A percentile compares a stretch with the other conserved stretches of the same genome.
Conservation (phyloP, 2,113 vertebrate genomes). For the Pelecanoides urinatrix region DNA sequence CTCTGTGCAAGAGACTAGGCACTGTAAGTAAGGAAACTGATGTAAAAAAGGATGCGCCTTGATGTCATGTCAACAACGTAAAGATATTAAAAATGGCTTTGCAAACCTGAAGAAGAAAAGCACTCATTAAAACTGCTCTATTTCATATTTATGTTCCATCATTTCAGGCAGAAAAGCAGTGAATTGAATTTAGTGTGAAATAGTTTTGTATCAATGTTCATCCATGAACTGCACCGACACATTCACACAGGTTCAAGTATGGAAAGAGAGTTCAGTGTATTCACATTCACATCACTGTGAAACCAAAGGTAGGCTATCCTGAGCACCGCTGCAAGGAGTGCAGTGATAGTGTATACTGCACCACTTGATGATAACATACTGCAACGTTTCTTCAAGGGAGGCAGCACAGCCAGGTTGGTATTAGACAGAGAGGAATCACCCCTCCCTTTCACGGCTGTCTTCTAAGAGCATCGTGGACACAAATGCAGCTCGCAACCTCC, state of each 20-base stretch:
- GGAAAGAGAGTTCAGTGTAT: not conserved
- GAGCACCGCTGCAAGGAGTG: fast-evolving
- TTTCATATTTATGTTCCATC: not conserved
- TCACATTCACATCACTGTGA: not conserved
- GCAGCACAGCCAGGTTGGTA: not conserved
- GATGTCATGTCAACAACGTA: not conserved
- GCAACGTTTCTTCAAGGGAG: not conserved
- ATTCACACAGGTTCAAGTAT: not conserved
- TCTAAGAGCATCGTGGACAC: not conserved
- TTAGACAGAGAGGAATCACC: fast-evolving
- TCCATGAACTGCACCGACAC: not conserved
- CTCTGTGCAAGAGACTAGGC: not conserved
- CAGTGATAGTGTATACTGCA: not conserved
- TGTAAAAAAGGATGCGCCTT: not conserved
- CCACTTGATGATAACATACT: fast-evolving
- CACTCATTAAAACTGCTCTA: not conserved
- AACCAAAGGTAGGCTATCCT: not conserved
- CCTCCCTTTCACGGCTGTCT: not conserved
- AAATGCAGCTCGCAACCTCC: not conserved
- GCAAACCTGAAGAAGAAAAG: not conserved
- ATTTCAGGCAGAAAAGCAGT: not conserved
- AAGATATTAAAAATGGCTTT: not conserved
- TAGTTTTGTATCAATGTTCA: not conserved
- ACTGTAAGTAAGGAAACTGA: not conserved
- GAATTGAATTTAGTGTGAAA: not conserved